Evolutionary conservation across 2,888 invertebrate species (phyloP), one percentile per base, ranked within the genome.

Genomic region (Eucera pruinosa): DNA sequence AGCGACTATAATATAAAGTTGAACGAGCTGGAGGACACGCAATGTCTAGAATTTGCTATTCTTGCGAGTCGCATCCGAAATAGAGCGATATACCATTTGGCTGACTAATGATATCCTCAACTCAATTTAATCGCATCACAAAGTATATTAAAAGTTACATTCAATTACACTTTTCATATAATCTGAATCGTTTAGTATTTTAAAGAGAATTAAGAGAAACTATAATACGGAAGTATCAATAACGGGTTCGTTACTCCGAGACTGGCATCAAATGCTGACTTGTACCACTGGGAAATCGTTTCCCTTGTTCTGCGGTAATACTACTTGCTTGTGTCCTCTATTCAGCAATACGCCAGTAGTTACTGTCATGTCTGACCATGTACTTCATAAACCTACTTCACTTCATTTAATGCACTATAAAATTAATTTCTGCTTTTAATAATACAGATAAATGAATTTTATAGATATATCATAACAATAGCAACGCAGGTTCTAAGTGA

Each of bases 21-120:
- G 84, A 85, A 85, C 86, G 81, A 83, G 80, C 65, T 43, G 27
- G 41, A 48, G 73, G 61, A 71, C 84, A 83, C 81, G 87, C 87
- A 83, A 87, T 54, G 78, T 80, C 81, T 73, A 79, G 75, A 80
- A 85, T 80, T 82, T 73, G 64, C 78, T 81, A 58, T 81, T 78
- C 36, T 65, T 30, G 47, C 41, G 61, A 75, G 73, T 52, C 18
- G 61, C 48, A 27, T 67, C 60, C 55, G 54, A 60, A 71, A 62
- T 60, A 66, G 41, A 76, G 50, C 58, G 41, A 43, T 58, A 39
- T 66, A 70, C 48, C 62, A 45, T 45, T 43, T 54, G 58, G 23
- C 23, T 2, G 43, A 27, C 48, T 70, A 54, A 78, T 39, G 61
- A 61, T 50, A 50, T 47, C 54, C 60, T 39, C 18, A 41, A 30